Conservation (phyloP, 2,113 vertebrate genomes). For the Oreochromis niloticus region DNA sequence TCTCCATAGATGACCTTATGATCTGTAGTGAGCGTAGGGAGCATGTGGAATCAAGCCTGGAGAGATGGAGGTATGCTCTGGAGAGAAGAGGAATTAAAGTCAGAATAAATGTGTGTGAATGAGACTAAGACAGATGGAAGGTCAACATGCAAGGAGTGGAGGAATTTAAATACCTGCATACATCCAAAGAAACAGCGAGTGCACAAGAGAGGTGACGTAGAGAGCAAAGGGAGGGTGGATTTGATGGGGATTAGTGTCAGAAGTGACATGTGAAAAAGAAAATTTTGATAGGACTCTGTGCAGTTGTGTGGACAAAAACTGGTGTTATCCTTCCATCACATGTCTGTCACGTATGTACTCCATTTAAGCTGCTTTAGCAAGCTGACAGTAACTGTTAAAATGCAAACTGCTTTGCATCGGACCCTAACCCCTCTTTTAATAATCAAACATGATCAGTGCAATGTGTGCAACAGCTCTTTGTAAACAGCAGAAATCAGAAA, state of each 20-base stretch:
- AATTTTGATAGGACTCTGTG: fast-evolving
- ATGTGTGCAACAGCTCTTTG: neutral
- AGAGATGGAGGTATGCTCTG: neutral
- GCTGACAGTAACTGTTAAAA: neutral
- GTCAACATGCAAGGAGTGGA: neutral
- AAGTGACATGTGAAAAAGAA: neutral
- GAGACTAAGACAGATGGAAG: neutral
- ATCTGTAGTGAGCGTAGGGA: neutral
- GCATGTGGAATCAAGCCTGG: neutral
- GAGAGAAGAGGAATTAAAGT: neutral
- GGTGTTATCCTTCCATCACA: neutral
- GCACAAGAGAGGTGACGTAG: neutral
- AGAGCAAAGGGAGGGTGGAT: neutral
- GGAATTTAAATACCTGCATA: neutral
- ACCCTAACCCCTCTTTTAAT: neutral
- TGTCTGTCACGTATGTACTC: fast-evolving
- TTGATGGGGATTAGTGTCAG: neutral
- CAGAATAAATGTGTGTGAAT: neutral
- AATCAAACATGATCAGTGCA: neutral
- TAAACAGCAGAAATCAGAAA: neutral
- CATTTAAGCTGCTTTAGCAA: neutral
- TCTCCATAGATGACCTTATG: neutral
- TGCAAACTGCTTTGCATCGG: neutral
- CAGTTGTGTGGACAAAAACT: neutral
- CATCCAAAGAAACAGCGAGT: fast-evolving